Evolutionary conservation across 2,113 vertebrate species (phyloP), one percentile per base, ranked within the genome.

Genomic region (Dicentrarchus labrax): DNA sequence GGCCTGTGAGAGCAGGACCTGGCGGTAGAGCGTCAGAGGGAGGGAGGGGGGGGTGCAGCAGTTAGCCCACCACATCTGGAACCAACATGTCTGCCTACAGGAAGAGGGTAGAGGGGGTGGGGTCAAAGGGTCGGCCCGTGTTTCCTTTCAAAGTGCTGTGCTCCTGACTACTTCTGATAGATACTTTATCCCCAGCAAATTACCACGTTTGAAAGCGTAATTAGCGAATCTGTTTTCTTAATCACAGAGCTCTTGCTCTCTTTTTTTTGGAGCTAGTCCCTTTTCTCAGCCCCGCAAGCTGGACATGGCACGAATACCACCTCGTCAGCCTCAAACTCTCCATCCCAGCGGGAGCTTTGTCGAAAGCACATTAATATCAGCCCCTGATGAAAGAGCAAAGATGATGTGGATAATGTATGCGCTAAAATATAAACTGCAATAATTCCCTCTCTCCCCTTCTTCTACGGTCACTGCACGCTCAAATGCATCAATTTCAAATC

Each of bases 181-280:
- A 97, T 99, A 97, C 97, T 97, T 98, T 97, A 98, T 96, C 96
- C 96, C 92, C 95, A 90, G 96, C 96, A 97, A 99, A 97, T 98
- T 97, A 96, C 96, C 93, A 94, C 95, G 94, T 97, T 97, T 97
- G 95, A 96, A 97, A 96, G 95, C 93, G 91, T 96, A 99, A 98
- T 98, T 98, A 97, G 96, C 92, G 95, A 97, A 97, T 98, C 95
- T 96, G 95, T 97, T 97, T 97, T 96, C 95, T 97, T 97, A 97
- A 98, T 98, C 96, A 96, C 93, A 88, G 95, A 94, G 94, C 90
- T 96, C 96, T 95, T 90, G 74, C 94, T 91, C 95, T 94, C 94
- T 92, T 94, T 95, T 93, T 93, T 93, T 93, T 87, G 92, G 95
- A 94, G 86, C 90, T 88, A 90, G 94, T 85, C 94, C 90, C 87